These are phyloP conservation scores for Coptotermes formosanus DNA, from an alignment of 1,140 invertebrate species.

Conservation along the genomic window DNA sequence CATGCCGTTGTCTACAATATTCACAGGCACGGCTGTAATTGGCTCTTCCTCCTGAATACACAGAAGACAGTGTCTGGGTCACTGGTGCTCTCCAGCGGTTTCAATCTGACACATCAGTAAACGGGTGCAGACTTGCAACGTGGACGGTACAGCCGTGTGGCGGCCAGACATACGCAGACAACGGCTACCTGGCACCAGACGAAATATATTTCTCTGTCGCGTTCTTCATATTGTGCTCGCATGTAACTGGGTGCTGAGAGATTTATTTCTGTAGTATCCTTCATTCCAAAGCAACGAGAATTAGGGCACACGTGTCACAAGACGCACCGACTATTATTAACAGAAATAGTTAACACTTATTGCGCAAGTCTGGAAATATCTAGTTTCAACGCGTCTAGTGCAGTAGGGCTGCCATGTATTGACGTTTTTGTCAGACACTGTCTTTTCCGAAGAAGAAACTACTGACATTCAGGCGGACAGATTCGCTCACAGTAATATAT, in stretches of 20 bases:
- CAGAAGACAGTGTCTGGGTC: too few relatives aligned
- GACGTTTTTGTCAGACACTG: too few relatives aligned
- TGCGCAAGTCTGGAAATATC: background rate
- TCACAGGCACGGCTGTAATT: too few relatives aligned
- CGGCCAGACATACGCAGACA: background rate
- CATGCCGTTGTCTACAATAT: too few relatives aligned
- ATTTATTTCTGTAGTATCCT: constrained; percentile 16
- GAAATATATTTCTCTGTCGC: background rate
- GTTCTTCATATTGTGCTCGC: background rate
- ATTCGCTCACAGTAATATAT: too few relatives aligned
- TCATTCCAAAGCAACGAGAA: background rate
- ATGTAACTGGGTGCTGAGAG: background rate
- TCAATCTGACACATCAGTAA: too few relatives aligned
- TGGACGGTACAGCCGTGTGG: background rate
- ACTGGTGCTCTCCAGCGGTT: too few relatives aligned
- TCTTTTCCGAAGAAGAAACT: too few relatives aligned
- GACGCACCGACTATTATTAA: background rate
- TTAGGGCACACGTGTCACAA: constrained; percentile 1
- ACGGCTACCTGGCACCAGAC: background rate
- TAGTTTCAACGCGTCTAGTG: background rate
- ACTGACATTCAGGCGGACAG: too few relatives aligned
- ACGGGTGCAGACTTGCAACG: background rate
- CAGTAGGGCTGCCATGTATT: background rate
- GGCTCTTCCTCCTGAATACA: too few relatives aligned
- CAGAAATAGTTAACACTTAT: background rate